A percentile compares a stretch with the other conserved stretches of the same genome.
These are phyloP conservation scores for Peromyscus eremicus DNA, from an alignment of 2,797 vertebrate species.

Conservation along the genomic window DNA sequence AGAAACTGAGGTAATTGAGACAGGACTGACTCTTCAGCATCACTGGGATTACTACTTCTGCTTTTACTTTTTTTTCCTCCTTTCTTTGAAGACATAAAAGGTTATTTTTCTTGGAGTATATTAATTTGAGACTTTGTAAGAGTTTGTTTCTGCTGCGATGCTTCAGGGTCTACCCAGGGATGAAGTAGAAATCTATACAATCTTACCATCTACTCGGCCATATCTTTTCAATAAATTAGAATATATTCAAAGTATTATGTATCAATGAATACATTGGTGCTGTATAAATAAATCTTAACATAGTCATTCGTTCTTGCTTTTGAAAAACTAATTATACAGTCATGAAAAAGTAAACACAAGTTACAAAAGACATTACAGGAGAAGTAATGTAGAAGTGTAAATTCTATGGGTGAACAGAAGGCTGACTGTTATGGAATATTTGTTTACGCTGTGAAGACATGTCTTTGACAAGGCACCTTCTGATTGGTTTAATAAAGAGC, in stretches of 20 bases:
- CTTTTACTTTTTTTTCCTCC: background rate
- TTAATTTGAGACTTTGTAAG: background rate
- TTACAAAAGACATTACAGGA: background rate
- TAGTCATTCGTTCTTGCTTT: background rate
- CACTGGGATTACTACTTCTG: background rate
- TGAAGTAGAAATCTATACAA: background rate
- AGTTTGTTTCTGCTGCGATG: background rate
- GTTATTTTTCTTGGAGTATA: background rate
- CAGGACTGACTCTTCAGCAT: background rate
- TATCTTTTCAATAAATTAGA: background rate
- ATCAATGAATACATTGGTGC: background rate
- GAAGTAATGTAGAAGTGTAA: background rate
- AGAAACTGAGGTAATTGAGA: background rate
- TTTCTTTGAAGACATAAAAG: background rate
- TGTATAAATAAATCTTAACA: constrained; percentile 28
- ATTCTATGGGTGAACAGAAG: background rate
- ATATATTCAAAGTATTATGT: background rate
- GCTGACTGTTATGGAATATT: background rate
- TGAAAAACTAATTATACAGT: background rate
- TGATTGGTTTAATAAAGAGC: background rate
- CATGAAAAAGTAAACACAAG: background rate
- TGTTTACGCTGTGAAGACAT: background rate
- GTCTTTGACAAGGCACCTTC: background rate
- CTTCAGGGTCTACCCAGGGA: background rate
- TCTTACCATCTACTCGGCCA: background rate